phyloP scores from a whole-genome alignment of 1,140 invertebrate species.

The Lasioglossum albipes region DNA sequence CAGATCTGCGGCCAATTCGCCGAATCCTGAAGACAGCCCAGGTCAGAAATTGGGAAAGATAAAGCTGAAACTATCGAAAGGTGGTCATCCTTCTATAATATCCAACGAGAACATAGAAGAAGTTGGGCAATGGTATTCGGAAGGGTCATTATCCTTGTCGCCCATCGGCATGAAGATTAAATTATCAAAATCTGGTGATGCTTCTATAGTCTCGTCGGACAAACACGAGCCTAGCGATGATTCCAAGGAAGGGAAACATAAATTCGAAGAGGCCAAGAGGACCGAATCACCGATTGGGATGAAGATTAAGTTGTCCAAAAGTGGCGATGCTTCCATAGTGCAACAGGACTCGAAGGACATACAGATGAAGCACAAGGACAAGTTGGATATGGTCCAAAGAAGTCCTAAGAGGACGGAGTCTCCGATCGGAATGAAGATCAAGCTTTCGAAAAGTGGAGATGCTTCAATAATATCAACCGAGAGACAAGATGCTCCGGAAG shows the following conservation, averaged over 20 bases:
- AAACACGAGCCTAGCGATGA: constrained; percentile 64
- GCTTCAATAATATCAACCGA: constrained; percentile 75
- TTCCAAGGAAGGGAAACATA: constrained; percentile 63
- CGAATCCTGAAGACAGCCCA: constrained; percentile 78
- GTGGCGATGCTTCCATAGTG: constrained; percentile 70
- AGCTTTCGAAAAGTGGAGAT: constrained; percentile 76
- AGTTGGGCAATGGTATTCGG: constrained; percentile 70
- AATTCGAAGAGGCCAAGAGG: constrained; percentile 67
- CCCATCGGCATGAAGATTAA: constrained; percentile 78
- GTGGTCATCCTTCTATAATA: constrained; percentile 78
- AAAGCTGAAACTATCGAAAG: constrained; percentile 76
- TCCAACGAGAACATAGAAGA: constrained; percentile 74
- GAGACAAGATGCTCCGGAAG: constrained; percentile 37
- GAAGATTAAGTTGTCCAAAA: constrained; percentile 72
- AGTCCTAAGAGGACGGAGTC: constrained; percentile 68
- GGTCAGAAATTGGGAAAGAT: constrained; percentile 78
- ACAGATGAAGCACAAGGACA: constrained; percentile 59
- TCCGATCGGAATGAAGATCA: constrained; percentile 78
- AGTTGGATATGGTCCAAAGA: constrained; percentile 56
- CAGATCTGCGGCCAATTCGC: constrained; percentile 76
- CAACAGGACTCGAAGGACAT: constrained; percentile 66
- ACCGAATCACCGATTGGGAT: constrained; percentile 70
- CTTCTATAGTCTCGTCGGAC: constrained; percentile 67
- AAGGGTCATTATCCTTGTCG: constrained; percentile 70
- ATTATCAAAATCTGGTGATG: constrained; percentile 72